Base-by-base conservation (phyloP, 2,113 vertebrate species). In the Capreolus pygargus region DNA sequence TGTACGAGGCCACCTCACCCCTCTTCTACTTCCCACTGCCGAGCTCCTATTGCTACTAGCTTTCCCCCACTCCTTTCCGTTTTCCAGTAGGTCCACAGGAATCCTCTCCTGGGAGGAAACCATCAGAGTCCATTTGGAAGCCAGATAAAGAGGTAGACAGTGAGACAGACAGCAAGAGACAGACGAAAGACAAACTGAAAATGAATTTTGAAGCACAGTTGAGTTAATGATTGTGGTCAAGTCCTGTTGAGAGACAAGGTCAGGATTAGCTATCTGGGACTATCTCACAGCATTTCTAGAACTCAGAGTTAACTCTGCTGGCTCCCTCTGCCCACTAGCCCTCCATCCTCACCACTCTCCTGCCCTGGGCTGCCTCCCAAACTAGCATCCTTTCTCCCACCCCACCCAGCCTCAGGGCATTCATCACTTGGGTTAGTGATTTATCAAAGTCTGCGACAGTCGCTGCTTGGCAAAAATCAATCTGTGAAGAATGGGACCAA, bases 401-500 rank as follows among this genome's bases (percentile, higher is more conserved):
- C 67, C 86, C 85, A 86, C 89, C 90, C 55, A 39, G 81, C 96
- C 91, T 97, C 70, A 70, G 94, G 97, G 93, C 97, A 98, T 98
- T 98, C 91, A 97, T 98, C 97, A 98, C 86, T 97, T 55, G 86
- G 74, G 89, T 94, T 96, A 97, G 98, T 96, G 96, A 98, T 98
- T 98, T 91, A 98, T 98, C 97, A 98, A 98, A 97, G 88, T 30
- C 94, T 89, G 89, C 0, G 74, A 97, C 97, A 96, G 91, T 97
- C 47, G 28, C 95, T 91, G 91, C 95, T 98, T 93, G 97, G 97
- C 61, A 96, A 98, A 97, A 97, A 98, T 98, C 97, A 1, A 98
- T 98, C 91, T 83, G 39, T 98, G 86, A 98, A 97, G 98, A 98
- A 98, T 97, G 97, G 97, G 97, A 93, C 95, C 95, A 97, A 97